Evolutionary conservation across 2,888 invertebrate genomes (phyloP).

Genomic region (Macrosiphum euphorbiae): DNA sequence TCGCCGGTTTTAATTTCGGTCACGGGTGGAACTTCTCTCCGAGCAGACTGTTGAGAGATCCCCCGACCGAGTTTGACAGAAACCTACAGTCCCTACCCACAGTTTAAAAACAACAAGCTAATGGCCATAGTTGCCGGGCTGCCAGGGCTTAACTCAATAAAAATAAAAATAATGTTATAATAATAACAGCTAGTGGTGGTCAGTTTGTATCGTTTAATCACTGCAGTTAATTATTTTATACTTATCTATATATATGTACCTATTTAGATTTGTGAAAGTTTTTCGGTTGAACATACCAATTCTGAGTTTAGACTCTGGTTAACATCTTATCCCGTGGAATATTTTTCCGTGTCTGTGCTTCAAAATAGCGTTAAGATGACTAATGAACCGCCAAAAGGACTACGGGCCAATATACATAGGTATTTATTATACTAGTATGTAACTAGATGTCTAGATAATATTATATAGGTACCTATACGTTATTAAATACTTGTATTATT

Average conservation of each 20-base stretch:
- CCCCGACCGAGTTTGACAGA: too few species aligned
- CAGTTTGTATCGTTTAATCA: not conserved
- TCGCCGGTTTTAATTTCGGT: too few species aligned
- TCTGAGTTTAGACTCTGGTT: constrained; percentile 94
- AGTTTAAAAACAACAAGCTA: too few species aligned
- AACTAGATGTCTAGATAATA: not conserved
- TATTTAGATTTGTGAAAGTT: constrained; percentile 83
- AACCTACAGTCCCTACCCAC: too few species aligned
- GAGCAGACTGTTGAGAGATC: too few species aligned
- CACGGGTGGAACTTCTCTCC: too few species aligned
- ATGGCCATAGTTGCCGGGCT: too few species aligned
- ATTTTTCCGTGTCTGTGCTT: constrained; percentile 81
- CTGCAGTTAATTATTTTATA: not conserved
- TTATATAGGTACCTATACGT: not conserved
- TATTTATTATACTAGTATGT: constrained; percentile 23
- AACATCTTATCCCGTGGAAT: constrained; percentile 89
- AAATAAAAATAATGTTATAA: not conserved
- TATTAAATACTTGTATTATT: not conserved
- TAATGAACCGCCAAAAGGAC: constrained; percentile 90
- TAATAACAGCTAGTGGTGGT: not conserved
- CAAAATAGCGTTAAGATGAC: constrained; percentile 95
- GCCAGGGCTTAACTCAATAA: too few species aligned
- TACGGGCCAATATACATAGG: constrained; percentile 75
- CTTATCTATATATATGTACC: not conserved
- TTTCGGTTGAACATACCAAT: constrained; percentile 83